Evolutionary conservation across 2,888 invertebrate genomes (phyloP).

Genomic region (Rosalia funebris): DNA sequence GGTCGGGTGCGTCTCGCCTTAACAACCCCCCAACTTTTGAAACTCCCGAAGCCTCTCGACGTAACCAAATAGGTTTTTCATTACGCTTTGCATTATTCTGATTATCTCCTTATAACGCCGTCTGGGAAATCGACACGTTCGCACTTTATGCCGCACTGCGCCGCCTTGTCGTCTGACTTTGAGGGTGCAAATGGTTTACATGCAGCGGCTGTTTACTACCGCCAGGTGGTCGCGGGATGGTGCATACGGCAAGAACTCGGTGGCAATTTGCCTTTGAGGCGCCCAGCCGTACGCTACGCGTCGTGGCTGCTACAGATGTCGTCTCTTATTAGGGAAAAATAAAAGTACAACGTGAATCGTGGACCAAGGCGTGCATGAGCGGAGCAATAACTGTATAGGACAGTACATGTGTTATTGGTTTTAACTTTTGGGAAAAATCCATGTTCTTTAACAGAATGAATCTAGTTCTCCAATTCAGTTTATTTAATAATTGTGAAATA

Average conservation of each 20-base stretch:
- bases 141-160: slow-evolving; percentile 8
- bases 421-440: no score
- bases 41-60: no score
- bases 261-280: slow-evolving; percentile 17
- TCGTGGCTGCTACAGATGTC: background rate
- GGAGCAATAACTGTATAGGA: no score
- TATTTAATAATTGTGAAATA: no score
- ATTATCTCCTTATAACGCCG: background rate
- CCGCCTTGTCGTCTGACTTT: background rate
- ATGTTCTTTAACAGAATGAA: no score
- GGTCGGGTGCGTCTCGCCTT: no score
- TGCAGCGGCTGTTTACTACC: slow-evolving; percentile 4
- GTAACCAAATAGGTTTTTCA: no score
- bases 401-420: no score
- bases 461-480: no score
- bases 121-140: slow-evolving; percentile 5
- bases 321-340: background rate
- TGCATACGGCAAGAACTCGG: slow-evolving; percentile 12
- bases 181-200: slow-evolving; percentile 3
- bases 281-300: background rate
- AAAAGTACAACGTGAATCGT: background rate
- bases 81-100: background rate
- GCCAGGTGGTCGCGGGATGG: slow-evolving; percentile 12
- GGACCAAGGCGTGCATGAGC: background rate
- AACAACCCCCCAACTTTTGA: no score